These are phyloP conservation scores for Artibeus jamaicensis DNA, from an alignment of 2,797 vertebrate species.

Conservation along the genomic window DNA sequence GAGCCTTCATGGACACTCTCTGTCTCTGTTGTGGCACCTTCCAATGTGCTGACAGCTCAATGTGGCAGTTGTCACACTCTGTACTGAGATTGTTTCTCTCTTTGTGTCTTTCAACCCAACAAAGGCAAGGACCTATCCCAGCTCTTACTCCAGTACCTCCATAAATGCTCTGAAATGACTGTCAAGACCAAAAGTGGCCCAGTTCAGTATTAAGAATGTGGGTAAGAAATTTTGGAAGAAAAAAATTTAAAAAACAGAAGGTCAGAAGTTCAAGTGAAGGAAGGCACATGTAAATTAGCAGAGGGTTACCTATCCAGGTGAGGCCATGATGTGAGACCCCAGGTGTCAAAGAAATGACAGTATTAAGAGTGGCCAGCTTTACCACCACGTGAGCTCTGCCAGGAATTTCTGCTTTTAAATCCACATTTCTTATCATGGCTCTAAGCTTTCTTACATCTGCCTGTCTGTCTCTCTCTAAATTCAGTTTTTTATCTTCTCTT, in stretches of 20 bases:
- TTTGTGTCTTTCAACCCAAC: not conserved
- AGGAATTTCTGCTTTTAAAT: not conserved
- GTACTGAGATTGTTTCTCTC: not conserved
- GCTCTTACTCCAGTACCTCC: not conserved
- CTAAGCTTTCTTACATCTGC: not conserved
- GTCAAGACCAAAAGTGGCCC: not conserved
- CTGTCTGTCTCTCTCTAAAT: not conserved
- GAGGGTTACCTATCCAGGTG: not conserved
- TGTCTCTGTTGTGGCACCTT: not conserved
- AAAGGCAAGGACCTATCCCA: not conserved
- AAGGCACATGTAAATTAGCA: not conserved
- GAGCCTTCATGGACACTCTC: constrained; percentile 22
- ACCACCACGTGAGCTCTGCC: not conserved
- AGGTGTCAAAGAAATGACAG: not conserved
- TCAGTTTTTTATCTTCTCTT: not conserved
- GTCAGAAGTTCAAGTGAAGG: not conserved
- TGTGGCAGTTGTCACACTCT: rapidly evolving
- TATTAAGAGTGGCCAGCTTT: not conserved
- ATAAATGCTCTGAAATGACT: not conserved
- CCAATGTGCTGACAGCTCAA: not conserved
- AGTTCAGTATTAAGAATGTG: not conserved
- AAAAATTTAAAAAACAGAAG: not conserved
- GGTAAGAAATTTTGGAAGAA: not conserved
- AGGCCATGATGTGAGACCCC: not conserved
- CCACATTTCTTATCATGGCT: not conserved